A percentile compares a stretch with the other conserved stretches of the same genome.
Conservation (phyloP, 1,140 invertebrate species). For the Drosophila orena region DNA sequence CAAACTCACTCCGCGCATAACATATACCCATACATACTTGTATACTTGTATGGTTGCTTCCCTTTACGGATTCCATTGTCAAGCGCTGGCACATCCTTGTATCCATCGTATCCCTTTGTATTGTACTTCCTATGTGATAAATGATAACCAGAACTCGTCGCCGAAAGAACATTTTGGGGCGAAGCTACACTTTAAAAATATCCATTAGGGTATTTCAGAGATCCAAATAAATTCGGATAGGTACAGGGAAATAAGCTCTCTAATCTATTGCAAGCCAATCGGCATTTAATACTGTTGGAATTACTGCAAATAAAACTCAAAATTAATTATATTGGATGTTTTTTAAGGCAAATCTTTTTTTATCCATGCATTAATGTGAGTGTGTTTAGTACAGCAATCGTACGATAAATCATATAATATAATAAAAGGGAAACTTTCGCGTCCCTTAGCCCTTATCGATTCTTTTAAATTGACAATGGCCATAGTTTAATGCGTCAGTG, state of each 20-base stretch:
- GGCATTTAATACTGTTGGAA: too few relatives aligned
- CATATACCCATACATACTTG: neutral
- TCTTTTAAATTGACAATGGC: constrained; percentile 55
- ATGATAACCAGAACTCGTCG: constrained; percentile 28
- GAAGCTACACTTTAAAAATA: constrained; percentile 1
- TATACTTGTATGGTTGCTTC: constrained; percentile 4
- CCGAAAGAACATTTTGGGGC: constrained; percentile 10
- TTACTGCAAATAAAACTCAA: too few relatives aligned
- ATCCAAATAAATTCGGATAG: too few relatives aligned
- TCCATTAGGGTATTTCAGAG: too few relatives aligned
- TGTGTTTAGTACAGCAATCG: neutral
- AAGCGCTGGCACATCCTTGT: constrained; percentile 26
- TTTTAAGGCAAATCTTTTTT: neutral
- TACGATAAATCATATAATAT: neutral
- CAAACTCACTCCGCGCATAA: constrained; percentile 12
- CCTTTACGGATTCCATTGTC: constrained; percentile 30
- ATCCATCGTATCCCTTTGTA: constrained; percentile 55
- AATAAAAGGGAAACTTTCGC: constrained; percentile 32
- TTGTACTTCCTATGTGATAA: constrained; percentile 49
- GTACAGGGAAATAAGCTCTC: too few relatives aligned
- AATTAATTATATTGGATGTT: too few relatives aligned
- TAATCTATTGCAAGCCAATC: too few relatives aligned
- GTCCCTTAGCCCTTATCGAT: constrained; percentile 61
- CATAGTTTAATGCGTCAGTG: constrained; percentile 41
- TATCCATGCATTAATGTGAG: constrained; percentile 7